Base-by-base conservation (phyloP, 2,888 invertebrate genomes). In the Drosophila paranaensis region DNA sequence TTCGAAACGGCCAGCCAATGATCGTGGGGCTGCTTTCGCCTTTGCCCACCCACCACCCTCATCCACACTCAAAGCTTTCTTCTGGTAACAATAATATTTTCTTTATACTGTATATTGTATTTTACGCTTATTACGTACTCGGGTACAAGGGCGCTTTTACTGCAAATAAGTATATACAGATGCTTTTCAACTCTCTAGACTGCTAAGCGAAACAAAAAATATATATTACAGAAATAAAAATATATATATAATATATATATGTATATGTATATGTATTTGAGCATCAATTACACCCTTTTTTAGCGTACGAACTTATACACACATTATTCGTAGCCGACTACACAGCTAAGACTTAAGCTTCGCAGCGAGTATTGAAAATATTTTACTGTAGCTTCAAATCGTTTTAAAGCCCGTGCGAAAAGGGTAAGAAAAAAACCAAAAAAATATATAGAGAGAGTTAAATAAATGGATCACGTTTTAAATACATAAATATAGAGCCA, bases 71-170 rank as follows among this genome's bases (percentile, higher is more conserved):
- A 88, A 85, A 83, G 88, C 87, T 89, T 83, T 88, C 78, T 83
- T 78, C 88, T 84, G 84, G 88, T 88, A 88, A 89, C 88, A 90
- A 90, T 90, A 90, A 90, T 90, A 80, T 83, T 83, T 85, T 90
- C 84, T 90, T 89, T 89, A 84, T 89, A 90, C 27, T 27, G 27
- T 77, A 50, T 77, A 78, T 66, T 70, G 77, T 78, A 74, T 67
- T 71, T 74, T 71, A 78, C 67, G 77, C 77, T 71, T 78, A 69
- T 73, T 64, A 54, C 68, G 58, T 72, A 62, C 68, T 56, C 71
- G 37, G 77, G 69, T 61, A 71, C 71, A 75, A 70, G 75, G 71
- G 73, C 77, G 81, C 84, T 79, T 85, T 83, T 77, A 81, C 81
- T 78, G 88, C 73, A 77, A 77, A 68, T 66, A 71, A 73, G 70